Evolutionary conservation across 2,113 vertebrate genomes (phyloP), one percentile per base, ranked within the genome.

Genomic region (Lamprologus sp.): DNA sequence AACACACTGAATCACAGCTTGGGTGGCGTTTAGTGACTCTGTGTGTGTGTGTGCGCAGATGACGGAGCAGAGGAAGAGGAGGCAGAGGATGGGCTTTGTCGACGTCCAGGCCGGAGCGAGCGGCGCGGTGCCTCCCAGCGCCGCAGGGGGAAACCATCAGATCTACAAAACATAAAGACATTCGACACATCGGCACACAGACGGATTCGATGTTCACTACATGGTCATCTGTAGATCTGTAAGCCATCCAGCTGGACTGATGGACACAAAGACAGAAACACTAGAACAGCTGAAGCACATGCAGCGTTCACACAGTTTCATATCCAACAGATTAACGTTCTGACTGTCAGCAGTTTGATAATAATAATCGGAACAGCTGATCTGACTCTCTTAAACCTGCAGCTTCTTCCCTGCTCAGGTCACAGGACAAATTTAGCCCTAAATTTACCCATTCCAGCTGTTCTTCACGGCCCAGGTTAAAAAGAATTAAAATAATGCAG

Each of bases 51-150:
- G 35, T 83, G 51, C 82, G 37, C 19, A 99, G 99, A 99, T 99
- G 99, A 99, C 98, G 0, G 99, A 99, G 94, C 99, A 99, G 95
- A 97, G 99, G 94, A 99, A 99, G 93, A 97, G 98, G 92, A 95
- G 98, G 85, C 99, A 99, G 82, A 96, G 99, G 89, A 97, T 99
- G 97, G 99, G 99, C 26, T 99, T 99, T 19, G 98, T 97, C 51
- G 98, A 99, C 3, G 98, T 97, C 14, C 98, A 99, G 93, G 83
- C 81, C 0, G 95, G 96, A 79, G 97, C 95, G 3, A 96, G 93
- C 42, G 90, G 96, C 4, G 33, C 81, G 1, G 5, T 90, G 11
- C 91, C 96, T 12, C 96, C 96, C 5, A 96, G 93, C 26, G 94
- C 95, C 7, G 96, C 92, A 2, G 95, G 95, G 49, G 96, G 95